Base-by-base conservation (phyloP, 2,113 vertebrate species). In the Stigmatopora argus region DNA sequence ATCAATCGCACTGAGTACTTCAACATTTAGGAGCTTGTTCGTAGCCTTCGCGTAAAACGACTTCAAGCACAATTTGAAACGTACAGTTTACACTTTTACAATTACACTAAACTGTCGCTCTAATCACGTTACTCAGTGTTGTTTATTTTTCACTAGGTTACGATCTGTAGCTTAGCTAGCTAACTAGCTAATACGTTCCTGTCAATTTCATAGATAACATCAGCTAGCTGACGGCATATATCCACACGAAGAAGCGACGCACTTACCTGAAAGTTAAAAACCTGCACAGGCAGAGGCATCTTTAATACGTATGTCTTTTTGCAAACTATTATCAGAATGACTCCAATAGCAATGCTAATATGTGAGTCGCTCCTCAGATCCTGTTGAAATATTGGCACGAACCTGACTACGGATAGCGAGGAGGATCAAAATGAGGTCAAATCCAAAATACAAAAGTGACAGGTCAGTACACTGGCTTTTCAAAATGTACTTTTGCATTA, bases 231-330 rank as follows among this genome's bases (percentile, higher is more conserved):
- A 15, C 21, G 45, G 41, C 41, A 3, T 56, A 2, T 17, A 15
- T 53, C 3, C 19, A n/a, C 12, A 34, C 19, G 63, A n/a, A 64
- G 52, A 13, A 51, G 10, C 26, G 14, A 35, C 15, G 0, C 15
- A 56, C 85, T 76, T 89, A 97, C 95, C 95, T 97, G 95, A 81
- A 97, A 89, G 90, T 95, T 98, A 76, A 96, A 97, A 79, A 97
- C 94, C 86, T 97, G 95, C 62, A 95, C 94, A 61, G 95, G 95
- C 81, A 97, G 84, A 86, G 94, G 94, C 95, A 98, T 97, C 86
- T 89, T 85, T 62, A 90, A 79, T 86, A 73, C 78, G 62, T 82
- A 58, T 75, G 34, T 53, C 58, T 45, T 44, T 48, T 9, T 1
- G 26, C 26, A 31, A 31, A 31, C 26, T 31, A 31, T 31, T 31